These are phyloP conservation scores for Tursiops truncatus DNA, from an alignment of 2,113 vertebrate species.

Conservation along the genomic window DNA sequence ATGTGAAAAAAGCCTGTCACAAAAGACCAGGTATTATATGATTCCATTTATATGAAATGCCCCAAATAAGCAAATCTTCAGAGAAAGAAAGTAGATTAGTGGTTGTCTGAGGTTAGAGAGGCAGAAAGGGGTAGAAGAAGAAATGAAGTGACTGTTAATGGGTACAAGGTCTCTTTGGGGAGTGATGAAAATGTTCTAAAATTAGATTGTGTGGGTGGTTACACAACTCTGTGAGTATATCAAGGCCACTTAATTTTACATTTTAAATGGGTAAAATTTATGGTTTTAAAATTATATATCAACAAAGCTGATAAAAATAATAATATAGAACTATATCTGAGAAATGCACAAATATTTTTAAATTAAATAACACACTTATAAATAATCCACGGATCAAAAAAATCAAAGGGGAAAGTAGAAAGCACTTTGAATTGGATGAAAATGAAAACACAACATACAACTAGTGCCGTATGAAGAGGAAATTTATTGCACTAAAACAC, in stretches of 20 bases:
- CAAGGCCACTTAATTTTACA: neutral
- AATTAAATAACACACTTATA: neutral
- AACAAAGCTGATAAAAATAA: neutral
- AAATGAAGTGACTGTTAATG: neutral
- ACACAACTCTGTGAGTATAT: neutral
- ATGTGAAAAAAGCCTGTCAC: neutral
- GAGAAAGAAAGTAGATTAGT: neutral
- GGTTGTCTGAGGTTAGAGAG: neutral
- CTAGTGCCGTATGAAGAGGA: neutral
- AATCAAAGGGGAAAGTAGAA: neutral
- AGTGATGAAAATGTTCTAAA: neutral
- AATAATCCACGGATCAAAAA: neutral
- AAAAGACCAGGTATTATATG: neutral
- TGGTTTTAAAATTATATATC: neutral
- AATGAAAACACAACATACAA: neutral
- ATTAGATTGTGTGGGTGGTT: neutral
- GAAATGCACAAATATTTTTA: neutral
- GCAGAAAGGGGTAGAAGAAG: neutral
- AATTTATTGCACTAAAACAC: neutral
- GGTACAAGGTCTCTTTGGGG: neutral
- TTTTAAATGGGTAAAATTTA: neutral
- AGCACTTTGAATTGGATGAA: neutral
- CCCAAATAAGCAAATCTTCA: neutral
- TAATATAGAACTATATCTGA: neutral
- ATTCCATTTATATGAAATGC: neutral